Conservation (phyloP, 2,797 vertebrate species). For the Sebastes vulpes region DNA sequence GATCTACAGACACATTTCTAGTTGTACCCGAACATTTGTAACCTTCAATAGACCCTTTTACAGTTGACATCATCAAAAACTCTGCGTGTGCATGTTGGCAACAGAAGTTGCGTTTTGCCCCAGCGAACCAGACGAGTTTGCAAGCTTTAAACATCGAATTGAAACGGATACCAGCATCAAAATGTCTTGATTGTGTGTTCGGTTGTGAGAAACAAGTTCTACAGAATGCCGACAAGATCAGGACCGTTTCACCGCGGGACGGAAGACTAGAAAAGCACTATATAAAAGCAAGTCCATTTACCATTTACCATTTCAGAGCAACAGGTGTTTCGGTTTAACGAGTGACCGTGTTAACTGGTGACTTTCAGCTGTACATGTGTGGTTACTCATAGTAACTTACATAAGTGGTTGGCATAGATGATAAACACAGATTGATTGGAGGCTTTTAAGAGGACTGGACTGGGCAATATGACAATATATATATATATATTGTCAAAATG, state of each 20-base stretch:
- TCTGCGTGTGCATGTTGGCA: not conserved
- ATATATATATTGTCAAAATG: too few relatives aligned
- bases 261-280: too few relatives aligned
- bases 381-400: too few relatives aligned
- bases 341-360: not conserved
- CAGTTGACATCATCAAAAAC: not conserved
- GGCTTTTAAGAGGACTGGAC: too few relatives aligned
- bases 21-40: not conserved
- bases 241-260: too few relatives aligned
- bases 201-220: not conserved
- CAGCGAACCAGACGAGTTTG: not conserved
- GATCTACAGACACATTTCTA: not conserved
- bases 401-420: too few relatives aligned
- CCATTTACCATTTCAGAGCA: too few relatives aligned
- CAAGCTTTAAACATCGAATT: not conserved
- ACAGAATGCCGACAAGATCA: too few relatives aligned
- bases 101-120: not conserved
- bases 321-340: too few relatives aligned
- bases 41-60: not conserved
- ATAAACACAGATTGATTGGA: too few relatives aligned
- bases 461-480: too few relatives aligned
- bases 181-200: not conserved
- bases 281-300: too few relatives aligned
- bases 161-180: not conserved
- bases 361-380: not conserved